These are phyloP conservation scores for Agrochola circellaris DNA, from an alignment of 2,888 invertebrate genomes.

Conservation along the genomic window DNA sequence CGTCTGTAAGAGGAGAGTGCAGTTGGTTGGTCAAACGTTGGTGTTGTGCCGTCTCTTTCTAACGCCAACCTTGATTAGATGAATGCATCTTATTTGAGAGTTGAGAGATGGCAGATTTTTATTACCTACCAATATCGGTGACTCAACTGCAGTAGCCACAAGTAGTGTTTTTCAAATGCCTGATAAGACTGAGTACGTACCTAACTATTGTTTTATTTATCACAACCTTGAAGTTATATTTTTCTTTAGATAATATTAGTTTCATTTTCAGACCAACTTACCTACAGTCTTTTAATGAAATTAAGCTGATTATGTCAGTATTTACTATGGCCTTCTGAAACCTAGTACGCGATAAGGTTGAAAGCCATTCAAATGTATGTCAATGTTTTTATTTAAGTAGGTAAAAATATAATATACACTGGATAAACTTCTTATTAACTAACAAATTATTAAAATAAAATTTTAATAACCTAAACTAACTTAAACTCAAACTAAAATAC, in stretches of 20 bases:
- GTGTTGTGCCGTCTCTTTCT: conserved; percentile 44
- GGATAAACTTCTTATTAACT: too few species aligned
- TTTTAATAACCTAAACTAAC: too few species aligned
- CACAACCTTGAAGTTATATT: neutral
- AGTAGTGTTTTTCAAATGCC: conserved; percentile 18
- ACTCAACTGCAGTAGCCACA: conserved; percentile 13
- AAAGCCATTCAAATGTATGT: neutral
- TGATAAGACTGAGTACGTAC: conserved; percentile 37
- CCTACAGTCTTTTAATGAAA: neutral
- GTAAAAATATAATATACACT: too few species aligned
- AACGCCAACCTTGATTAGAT: conserved; percentile 33
- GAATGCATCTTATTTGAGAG: conserved; percentile 17
- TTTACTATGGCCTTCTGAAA: conserved; percentile 9
- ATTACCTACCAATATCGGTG: conserved; percentile 22
- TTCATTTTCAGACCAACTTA: neutral
- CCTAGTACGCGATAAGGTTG: neutral
- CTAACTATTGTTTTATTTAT: neutral
- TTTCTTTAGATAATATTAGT: neutral
- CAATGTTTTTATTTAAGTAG: neutral
- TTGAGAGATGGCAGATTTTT: conserved; percentile 12
- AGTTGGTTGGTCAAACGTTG: conserved; percentile 28
- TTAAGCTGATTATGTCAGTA: neutral
- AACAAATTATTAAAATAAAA: too few species aligned
- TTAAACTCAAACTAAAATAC: too few species aligned
- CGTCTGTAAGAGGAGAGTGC: neutral